A percentile compares a stretch with the other conserved stretches of the same genome.
These are phyloP conservation scores for Rhipidura dahli DNA, from an alignment of 2,113 vertebrate genomes.

Conservation along the genomic window DNA sequence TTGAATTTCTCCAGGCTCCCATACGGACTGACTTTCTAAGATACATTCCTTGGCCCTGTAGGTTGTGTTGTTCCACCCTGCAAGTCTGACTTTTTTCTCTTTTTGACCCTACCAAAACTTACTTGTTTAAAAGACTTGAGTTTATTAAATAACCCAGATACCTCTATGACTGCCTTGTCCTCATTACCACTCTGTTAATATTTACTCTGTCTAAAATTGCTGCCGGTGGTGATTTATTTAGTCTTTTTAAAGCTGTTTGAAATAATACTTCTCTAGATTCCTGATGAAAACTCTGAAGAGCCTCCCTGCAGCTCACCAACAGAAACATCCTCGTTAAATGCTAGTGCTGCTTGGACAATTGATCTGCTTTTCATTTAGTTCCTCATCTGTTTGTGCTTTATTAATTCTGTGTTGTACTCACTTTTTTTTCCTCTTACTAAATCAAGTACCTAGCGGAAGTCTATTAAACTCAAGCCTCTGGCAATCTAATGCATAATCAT, in stretches of 20 bases:
- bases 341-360: background rate
- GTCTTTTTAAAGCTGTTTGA: background rate
- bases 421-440: background rate
- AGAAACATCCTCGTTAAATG: background rate
- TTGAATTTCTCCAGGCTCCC: background rate
- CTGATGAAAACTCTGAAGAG: background rate
- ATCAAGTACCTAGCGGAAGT: background rate
- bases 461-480: background rate
- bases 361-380: conserved; percentile 3
- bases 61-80: background rate
- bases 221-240: background rate
- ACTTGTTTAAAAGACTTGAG: background rate
- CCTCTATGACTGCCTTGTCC: background rate
- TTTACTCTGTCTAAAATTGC: background rate
- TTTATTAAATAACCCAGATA: background rate
- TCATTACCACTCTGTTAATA: background rate
- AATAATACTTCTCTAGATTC: background rate
- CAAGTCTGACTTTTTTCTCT: background rate
- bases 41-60: background rate
- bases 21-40: background rate
- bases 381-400: conserved; percentile 3
- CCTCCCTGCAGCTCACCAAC: background rate
- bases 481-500: background rate
- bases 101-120: background rate
- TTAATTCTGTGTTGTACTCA: background rate